Evolutionary conservation across 1,140 invertebrate genomes (phyloP), one percentile per base, ranked within the genome.

Genomic region (Cheumatopsyche charites): DNA sequence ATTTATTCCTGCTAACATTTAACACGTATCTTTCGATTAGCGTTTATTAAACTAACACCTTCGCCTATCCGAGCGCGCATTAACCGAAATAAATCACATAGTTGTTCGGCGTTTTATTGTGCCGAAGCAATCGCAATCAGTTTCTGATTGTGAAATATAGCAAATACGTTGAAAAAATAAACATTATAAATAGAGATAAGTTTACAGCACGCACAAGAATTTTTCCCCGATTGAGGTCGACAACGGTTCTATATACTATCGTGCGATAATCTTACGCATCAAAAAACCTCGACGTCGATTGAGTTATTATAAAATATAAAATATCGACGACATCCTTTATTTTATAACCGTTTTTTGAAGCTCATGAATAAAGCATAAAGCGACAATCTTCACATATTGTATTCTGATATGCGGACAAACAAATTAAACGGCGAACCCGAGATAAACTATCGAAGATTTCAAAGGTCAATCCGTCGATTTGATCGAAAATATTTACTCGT

Each of bases 1-100:
- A 58, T 58, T 58, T 58, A 58, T 25, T 58, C 55, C 55, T 19
- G 55, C 21, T 23, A 21, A 3, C 23, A 12, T 58, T 58, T 58
- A 58, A 58, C 23, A 13, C 55, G 21, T 58, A 26, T 12, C 23
- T 17, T 19, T 25, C 55, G 55, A 58, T 58, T 58, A 58, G 21
- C 55, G 55, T 58, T 58, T 58, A 58, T 58, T 58, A 58, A 58
- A 58, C 55, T 58, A 58, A 58, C 55, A 58, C 55, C 55, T 58
- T 58, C 19, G 55, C 55, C 55, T 36, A 26, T 58, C 55, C 19
- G 23, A 25, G 21, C 7, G 19, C 19, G 55, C 55, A 58, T 58
- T 58, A 58, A 26, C 7, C 19, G 55, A 58, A 58, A 58, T 58
- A 58, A 58, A 58, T 58, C 55, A 58, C 19, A 23, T 52, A 9